Percentiles rank a stretch among this genome's conserved stretches.
Conservation (phyloP, 2,113 vertebrate species). For the Strix uralensis region DNA sequence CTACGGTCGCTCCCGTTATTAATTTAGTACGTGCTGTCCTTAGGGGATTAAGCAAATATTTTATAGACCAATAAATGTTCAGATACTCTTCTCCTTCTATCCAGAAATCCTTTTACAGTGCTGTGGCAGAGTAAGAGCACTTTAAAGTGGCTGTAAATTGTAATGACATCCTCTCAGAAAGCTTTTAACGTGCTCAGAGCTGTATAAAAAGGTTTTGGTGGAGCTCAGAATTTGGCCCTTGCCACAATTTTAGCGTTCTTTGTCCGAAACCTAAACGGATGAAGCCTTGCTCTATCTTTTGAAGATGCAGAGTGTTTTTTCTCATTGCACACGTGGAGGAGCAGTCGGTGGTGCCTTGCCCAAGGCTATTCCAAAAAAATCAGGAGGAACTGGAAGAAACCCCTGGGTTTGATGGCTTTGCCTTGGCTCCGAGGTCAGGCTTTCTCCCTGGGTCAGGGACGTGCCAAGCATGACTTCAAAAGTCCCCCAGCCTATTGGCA, state of each 20-base stretch:
- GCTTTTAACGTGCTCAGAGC: accelerated
- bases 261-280: accelerated
- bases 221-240: not conserved
- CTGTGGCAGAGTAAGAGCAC: accelerated
- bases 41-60: not conserved
- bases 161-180: not conserved
- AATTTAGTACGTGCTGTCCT: not conserved
- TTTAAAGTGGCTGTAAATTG: not conserved
- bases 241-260: accelerated
- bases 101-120: not conserved
- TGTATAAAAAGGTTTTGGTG: not conserved
- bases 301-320: not conserved
- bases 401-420: not conserved
- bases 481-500: not conserved
- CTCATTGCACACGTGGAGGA: accelerated
- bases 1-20: accelerated
- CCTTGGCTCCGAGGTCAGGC: not conserved
- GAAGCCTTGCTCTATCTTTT: accelerated
- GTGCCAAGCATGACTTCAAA: not conserved
- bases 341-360: not conserved
- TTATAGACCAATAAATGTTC: not conserved
- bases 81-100: not conserved
- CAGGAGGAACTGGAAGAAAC: not conserved
- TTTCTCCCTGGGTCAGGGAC: not conserved
- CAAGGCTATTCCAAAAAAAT: not conserved